Percentiles rank a stretch among this genome's conserved stretches.
Conservation (phyloP, 2,888 invertebrate genomes). For the Poecilus cupreus region DNA sequence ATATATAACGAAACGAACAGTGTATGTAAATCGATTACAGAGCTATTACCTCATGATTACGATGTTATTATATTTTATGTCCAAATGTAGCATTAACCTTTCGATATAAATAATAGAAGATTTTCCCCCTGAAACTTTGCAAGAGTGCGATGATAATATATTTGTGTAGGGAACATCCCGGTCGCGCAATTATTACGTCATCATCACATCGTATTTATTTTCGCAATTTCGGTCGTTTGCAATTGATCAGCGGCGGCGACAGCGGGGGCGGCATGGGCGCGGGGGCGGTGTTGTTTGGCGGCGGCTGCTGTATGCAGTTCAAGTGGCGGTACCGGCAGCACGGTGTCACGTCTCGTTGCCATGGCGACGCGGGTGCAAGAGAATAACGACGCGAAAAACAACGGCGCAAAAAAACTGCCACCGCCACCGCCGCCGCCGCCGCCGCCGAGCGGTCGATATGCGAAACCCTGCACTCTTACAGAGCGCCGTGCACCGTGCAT, state of each 20-base stretch:
- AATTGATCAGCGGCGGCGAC: not conserved
- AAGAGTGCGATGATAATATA: no score
- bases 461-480: conserved; percentile 40
- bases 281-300: not conserved
- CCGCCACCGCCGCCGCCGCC: conserved; percentile 48
- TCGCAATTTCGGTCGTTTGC: not conserved
- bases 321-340: conserved; percentile 61
- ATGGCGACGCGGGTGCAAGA: conserved; percentile 43
- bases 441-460: conserved; percentile 65
- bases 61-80: no score
- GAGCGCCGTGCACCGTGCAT: no score
- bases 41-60: no score
- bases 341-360: conserved; percentile 58
- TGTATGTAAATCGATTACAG: no score
- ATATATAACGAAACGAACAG: no score
- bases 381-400: conserved; percentile 44
- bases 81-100: no score
- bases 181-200: no score
- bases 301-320: conserved; percentile 8
- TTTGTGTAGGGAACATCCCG: no score
- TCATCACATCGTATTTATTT: not conserved
- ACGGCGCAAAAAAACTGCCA: conserved; percentile 34
- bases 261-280: not conserved
- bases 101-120: no score
- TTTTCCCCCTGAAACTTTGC: no score